A percentile compares a stretch with the other conserved stretches of the same genome.
phyloP scores from a whole-genome alignment of 2,888 invertebrate genomes.

The Eristalis tenax region DNA sequence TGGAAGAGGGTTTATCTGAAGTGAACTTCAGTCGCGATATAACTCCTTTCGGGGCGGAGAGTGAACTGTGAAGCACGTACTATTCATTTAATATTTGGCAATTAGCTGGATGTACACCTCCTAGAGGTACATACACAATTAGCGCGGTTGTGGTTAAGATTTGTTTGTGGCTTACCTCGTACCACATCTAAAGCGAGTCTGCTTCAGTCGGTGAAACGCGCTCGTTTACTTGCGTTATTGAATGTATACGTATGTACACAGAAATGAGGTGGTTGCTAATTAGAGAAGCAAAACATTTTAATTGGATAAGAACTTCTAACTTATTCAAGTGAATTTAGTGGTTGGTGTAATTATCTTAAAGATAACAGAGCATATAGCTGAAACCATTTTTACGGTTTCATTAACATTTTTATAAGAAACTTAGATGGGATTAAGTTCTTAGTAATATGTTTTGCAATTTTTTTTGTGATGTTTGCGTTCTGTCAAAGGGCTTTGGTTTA shows the following conservation, averaged over 20 bases:
- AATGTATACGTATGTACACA: not conserved
- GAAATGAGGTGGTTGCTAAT: constrained; percentile 53
- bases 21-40: constrained; percentile 16
- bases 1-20: constrained; percentile 2
- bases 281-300: constrained; percentile 63
- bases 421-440: no score
- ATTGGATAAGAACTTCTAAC: constrained; percentile 61
- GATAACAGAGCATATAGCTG: not conserved
- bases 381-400: no score
- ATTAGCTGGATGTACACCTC: constrained; percentile 67
- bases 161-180: constrained; percentile 54
- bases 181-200: not conserved
- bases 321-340: constrained; percentile 59
- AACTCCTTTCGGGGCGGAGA: constrained; percentile 7
- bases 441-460: no score
- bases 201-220: not conserved
- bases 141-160: constrained; percentile 55
- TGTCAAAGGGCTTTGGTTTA: no score
- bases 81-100: constrained; percentile 69
- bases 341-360: constrained; percentile 40
- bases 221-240: not conserved
- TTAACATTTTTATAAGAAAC: no score
- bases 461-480: no score
- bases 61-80: constrained; percentile 43
- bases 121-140: constrained; percentile 51